Conservation (phyloP, 2,888 invertebrate genomes). For the Biston stratarius region DNA sequence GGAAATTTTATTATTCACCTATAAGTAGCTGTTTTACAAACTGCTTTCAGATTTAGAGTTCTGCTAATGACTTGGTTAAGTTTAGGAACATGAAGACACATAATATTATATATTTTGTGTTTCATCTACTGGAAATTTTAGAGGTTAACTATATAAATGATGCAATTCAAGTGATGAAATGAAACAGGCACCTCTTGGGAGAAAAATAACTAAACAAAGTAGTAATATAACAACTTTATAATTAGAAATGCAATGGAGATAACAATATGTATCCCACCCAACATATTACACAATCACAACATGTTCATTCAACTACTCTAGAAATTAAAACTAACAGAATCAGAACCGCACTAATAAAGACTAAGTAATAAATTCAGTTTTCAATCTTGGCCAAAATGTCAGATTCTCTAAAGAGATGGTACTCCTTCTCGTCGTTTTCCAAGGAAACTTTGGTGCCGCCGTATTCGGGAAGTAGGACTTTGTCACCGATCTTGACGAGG, state of each 20-base stretch:
- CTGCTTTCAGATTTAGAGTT: not conserved
- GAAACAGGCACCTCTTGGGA: not conserved
- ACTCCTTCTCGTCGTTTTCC: constrained; percentile 96
- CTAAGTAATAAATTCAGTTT: constrained; percentile 71
- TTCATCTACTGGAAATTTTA: not conserved
- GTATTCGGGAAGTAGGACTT: constrained; percentile 98
- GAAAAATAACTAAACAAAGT: constrained; percentile 53
- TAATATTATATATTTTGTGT: not conserved
- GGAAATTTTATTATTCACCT: not conserved
- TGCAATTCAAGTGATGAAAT: constrained; percentile 26
- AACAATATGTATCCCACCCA: constrained; percentile 70
- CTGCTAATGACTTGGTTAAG: not conserved
- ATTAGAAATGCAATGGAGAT: constrained; percentile 82
- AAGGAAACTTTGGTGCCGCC: constrained; percentile 98
- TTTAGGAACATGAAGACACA: not conserved
- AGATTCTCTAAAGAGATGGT: constrained; percentile 96
- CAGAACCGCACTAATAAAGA: constrained; percentile 69
- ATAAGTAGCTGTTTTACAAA: not conserved
- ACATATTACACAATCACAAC: constrained; percentile 82
- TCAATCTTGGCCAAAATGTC: constrained; percentile 98
- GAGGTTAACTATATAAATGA: constrained; percentile 38
- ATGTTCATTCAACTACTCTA: constrained; percentile 77
- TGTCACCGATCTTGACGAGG: constrained; percentile 95
- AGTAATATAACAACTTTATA: constrained; percentile 80
- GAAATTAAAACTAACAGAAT: constrained; percentile 71